Conservation (phyloP, 2,113 vertebrate genomes). For the Phoenicopterus ruber region DNA sequence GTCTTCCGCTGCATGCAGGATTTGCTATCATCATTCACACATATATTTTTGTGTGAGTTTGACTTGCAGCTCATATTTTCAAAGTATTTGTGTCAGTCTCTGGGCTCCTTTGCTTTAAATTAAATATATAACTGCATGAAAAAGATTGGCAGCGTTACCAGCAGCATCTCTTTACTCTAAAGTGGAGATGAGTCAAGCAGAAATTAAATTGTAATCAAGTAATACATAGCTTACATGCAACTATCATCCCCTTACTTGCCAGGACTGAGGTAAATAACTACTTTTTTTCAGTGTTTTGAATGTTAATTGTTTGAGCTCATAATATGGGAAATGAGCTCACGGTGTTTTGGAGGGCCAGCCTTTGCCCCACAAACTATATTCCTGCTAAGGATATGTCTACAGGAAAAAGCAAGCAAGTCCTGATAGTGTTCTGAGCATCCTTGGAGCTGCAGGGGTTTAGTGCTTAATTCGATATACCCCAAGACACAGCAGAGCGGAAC, state of each 20-base stretch:
- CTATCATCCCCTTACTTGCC: background rate
- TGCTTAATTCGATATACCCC: background rate
- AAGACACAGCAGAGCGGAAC: background rate
- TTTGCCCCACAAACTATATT: background rate
- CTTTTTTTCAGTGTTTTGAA: background rate
- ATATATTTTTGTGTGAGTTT: constrained; percentile 44
- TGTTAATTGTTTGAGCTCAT: background rate
- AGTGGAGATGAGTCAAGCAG: background rate
- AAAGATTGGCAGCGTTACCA: constrained; percentile 29
- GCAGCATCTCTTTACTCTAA: background rate
- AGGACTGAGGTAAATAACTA: background rate
- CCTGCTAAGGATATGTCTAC: background rate
- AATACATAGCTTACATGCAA: background rate
- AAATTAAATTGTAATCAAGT: constrained; percentile 30
- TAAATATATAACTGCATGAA: constrained; percentile 4
- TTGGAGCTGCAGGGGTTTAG: background rate
- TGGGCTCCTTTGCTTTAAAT: constrained; percentile 23
- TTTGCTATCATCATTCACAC: constrained; percentile 41
- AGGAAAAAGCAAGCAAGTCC: background rate
- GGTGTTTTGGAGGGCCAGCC: background rate
- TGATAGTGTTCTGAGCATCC: background rate
- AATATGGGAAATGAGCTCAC: background rate
- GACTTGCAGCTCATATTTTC: constrained; percentile 50
- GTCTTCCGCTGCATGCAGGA: background rate
- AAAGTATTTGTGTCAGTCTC: constrained; percentile 38